Conservation (phyloP, 2,888 invertebrate species). For the Drosophila histrio region DNA sequence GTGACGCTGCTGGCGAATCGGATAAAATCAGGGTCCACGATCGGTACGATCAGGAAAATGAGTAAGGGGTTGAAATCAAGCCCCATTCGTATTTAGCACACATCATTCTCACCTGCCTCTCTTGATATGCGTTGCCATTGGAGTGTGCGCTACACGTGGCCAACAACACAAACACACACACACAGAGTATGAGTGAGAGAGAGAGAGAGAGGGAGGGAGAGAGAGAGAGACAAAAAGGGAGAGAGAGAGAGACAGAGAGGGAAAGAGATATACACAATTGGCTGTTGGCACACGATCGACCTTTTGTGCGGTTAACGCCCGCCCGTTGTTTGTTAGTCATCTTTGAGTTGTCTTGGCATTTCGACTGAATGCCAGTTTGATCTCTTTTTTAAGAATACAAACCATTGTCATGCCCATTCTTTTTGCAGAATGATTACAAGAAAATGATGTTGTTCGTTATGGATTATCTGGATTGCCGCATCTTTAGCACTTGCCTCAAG, state of each 20-base stretch:
- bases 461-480: conserved; percentile 63
- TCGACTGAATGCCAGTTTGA: conserved; percentile 44
- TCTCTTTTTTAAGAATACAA: conserved; percentile 36
- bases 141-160: conserved; percentile 75
- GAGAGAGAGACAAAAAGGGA: not conserved
- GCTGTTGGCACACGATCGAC: conserved; percentile 54
- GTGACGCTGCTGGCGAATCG: conserved; percentile 40
- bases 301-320: conserved; percentile 66
- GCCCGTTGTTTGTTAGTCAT: conserved; percentile 58
- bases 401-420: conserved; percentile 14
- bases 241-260: not conserved
- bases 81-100: not conserved
- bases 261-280: conserved; percentile 37
- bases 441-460: conserved; percentile 65
- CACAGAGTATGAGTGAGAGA: not conserved
- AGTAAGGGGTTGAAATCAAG: conserved; percentile 41
- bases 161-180: conserved; percentile 13
- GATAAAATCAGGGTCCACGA: conserved; percentile 23
- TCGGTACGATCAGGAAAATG: conserved; percentile 13
- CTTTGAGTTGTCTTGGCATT: conserved; percentile 57
- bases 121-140: conserved; percentile 47
- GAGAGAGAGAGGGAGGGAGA: not conserved
- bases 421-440: conserved; percentile 56
- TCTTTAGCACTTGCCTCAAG: conserved; percentile 43
- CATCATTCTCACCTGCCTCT: conserved; percentile 58